Percentiles rank a stretch among this genome's conserved stretches.
Conservation (phyloP, 2,797 vertebrate species). For the Anolis apletophallus region DNA sequence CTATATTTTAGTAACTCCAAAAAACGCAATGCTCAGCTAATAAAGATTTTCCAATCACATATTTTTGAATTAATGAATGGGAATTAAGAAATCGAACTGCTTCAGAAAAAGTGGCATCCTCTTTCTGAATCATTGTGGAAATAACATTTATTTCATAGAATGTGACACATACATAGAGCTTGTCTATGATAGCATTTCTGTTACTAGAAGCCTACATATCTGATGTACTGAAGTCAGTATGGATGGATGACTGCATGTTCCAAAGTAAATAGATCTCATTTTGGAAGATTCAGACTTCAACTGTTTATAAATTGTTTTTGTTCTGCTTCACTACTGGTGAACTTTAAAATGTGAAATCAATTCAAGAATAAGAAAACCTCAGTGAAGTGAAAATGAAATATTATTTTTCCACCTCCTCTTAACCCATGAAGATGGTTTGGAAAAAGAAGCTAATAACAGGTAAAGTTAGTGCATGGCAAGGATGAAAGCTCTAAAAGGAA, state of each 20-base stretch:
- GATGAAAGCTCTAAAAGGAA: constrained; percentile 27
- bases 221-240: constrained; percentile 36
- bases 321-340: constrained; percentile 66
- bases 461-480: constrained; percentile 9
- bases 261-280: constrained; percentile 52
- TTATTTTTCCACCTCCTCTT: constrained; percentile 27
- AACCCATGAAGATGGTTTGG: constrained; percentile 30
- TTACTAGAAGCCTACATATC: constrained; percentile 5
- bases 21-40: neutral
- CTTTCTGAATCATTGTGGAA: neutral
- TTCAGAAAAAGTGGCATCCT: neutral
- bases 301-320: constrained; percentile 66
- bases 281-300: constrained; percentile 58
- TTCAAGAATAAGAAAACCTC: constrained; percentile 59
- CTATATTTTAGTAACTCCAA: neutral
- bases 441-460: constrained; percentile 29
- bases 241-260: constrained; percentile 29
- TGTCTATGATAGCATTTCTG: constrained; percentile 35
- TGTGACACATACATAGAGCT: neutral
- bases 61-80: neutral
- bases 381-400: constrained; percentile 58
- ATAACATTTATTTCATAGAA: neutral
- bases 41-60: neutral
- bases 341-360: constrained; percentile 70
- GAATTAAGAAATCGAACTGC: neutral